Evolutionary conservation across 2,113 vertebrate species (phyloP).

Genomic region (Pseudorectes ferrugineus): DNA sequence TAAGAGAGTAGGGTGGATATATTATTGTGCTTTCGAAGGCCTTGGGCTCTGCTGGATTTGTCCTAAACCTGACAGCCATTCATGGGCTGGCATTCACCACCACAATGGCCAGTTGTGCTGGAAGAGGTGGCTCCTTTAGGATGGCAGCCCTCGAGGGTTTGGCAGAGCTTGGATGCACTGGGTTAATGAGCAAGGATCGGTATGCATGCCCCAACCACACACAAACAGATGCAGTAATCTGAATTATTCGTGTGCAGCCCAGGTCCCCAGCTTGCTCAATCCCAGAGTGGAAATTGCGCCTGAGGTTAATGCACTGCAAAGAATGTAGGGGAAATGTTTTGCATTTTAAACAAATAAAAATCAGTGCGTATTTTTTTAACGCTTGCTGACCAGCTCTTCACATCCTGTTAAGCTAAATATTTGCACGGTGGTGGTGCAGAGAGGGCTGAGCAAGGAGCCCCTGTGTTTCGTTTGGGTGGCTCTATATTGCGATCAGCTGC

Average conservation of each 20-base stretch:
- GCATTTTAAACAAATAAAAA: slow-evolving; percentile 65
- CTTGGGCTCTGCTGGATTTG: not conserved
- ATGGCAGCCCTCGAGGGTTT: not conserved
- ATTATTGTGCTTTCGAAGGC: not conserved
- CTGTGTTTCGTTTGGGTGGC: slow-evolving; percentile 58
- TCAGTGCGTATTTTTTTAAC: slow-evolving; percentile 53
- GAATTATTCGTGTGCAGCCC: slow-evolving; percentile 16
- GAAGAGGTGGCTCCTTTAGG: not conserved
- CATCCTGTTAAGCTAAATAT: slow-evolving; percentile 70
- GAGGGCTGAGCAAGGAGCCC: slow-evolving; percentile 39
- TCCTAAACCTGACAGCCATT: not conserved
- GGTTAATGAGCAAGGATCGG: not conserved
- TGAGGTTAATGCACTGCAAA: slow-evolving; percentile 57
- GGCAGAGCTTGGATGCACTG: not conserved
- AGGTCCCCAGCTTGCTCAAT: slow-evolving; percentile 28
- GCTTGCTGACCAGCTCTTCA: slow-evolving; percentile 65
- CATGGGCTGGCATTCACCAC: not conserved
- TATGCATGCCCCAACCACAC: not conserved
- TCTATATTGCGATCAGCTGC: slow-evolving; percentile 62
- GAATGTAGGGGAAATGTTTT: slow-evolving; percentile 65
- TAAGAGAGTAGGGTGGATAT: not conserved
- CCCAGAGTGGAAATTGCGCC: slow-evolving; percentile 25
- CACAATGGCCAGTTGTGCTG: not conserved
- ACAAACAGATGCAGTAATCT: slow-evolving; percentile 5
- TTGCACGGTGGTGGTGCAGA: slow-evolving; percentile 56